These are phyloP conservation scores for Umimayanthus kanabou DNA, from an alignment of 92 coral and sea anemone genomes.

Conservation along the genomic window DNA sequence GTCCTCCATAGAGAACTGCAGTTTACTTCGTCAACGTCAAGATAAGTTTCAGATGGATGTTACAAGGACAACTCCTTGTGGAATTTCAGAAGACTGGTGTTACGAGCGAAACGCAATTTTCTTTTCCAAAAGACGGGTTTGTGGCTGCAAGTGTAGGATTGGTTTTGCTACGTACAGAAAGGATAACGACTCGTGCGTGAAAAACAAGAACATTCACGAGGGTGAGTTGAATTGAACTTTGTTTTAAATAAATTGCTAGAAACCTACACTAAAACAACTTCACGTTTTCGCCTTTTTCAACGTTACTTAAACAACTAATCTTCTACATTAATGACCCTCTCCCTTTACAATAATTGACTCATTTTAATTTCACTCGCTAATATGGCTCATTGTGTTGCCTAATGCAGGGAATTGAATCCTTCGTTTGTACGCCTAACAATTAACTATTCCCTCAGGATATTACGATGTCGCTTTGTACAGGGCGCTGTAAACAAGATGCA, in stretches of 20 bases:
- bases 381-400: background rate
- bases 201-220: background rate
- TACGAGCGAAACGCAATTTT: background rate
- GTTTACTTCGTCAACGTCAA: background rate
- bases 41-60: background rate
- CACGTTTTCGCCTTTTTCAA: background rate
- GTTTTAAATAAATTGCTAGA: background rate
- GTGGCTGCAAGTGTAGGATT: slow-evolving; percentile 9
- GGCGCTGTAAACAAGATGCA: background rate
- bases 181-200: slow-evolving; percentile 1
- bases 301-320: background rate
- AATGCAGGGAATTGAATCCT: background rate
- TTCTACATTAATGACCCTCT: background rate
- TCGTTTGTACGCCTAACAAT: too few species aligned
- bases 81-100: background rate
- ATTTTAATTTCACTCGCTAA: background rate
- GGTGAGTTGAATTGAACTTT: background rate
- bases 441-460: background rate
- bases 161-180: background rate
- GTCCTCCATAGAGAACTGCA: slow-evolving; percentile 8
- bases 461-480: background rate
- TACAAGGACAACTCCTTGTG: background rate
- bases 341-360: background rate
- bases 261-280: background rate
- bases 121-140: background rate